Conservation (phyloP, 2,888 invertebrate genomes). For the Strigamia crassipes region DNA sequence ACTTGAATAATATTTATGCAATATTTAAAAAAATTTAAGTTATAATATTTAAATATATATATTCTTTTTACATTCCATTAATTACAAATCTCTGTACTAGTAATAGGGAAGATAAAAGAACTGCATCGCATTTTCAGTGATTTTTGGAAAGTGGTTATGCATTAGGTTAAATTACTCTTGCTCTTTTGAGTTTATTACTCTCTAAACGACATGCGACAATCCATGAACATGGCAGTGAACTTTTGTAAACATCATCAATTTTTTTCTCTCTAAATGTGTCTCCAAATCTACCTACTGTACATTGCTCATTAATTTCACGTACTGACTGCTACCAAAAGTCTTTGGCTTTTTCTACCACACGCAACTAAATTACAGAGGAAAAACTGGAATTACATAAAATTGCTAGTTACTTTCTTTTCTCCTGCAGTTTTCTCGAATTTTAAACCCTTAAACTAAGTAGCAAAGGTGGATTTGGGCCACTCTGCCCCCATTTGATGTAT, state of each 20-base stretch:
- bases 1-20: too few relatives aligned
- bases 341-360: not conserved
- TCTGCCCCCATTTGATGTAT: slow-evolving; percentile 6
- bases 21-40: too few relatives aligned
- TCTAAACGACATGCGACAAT: slow-evolving; percentile 12
- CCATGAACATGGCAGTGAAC: slow-evolving; percentile 31
- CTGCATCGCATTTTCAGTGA: not conserved
- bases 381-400: not conserved
- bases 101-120: too few relatives aligned
- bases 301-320: too few relatives aligned
- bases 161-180: not conserved
- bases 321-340: not conserved
- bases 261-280: not conserved
- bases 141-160: not conserved
- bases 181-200: slow-evolving; percentile 21
- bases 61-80: too few relatives aligned
- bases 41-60: too few relatives aligned
- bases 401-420: slow-evolving; percentile 12
- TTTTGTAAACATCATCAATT: not conserved
- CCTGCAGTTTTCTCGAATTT: not conserved
- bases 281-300: too few relatives aligned
- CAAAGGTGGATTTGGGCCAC: slow-evolving; percentile 29
- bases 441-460: not conserved
- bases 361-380: not conserved
- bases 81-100: too few relatives aligned